Conservation (phyloP, 2,888 invertebrate species). For the Drosophila nigricruria region DNA sequence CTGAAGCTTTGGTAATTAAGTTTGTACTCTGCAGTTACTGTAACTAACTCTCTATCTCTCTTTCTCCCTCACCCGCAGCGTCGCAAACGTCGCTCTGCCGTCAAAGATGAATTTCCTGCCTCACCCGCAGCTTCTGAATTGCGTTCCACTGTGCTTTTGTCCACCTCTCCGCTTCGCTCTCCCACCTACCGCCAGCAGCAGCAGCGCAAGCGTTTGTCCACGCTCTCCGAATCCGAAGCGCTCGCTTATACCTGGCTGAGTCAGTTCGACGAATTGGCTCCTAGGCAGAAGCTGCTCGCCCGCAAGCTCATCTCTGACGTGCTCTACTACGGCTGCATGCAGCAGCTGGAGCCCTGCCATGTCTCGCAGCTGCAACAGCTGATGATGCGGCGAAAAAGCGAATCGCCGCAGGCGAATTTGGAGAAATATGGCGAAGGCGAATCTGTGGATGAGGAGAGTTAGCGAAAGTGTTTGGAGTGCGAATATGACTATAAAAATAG, state of each 20-base stretch:
- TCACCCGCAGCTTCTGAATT: neutral
- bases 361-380: conserved; percentile 46
- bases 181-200: neutral
- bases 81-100: conserved; percentile 25
- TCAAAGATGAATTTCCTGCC: conserved; percentile 18
- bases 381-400: conserved; percentile 16
- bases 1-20: conserved; percentile 12
- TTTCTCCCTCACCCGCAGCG: neutral
- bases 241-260: conserved; percentile 46
- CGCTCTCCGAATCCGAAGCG: conserved; percentile 30
- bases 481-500: neutral
- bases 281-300: conserved; percentile 37
- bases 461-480: neutral
- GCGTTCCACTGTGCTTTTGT: neutral
- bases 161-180: neutral
- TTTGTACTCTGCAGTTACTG: neutral
- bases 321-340: conserved; percentile 55
- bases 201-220: neutral
- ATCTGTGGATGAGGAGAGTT: conserved; percentile 12
- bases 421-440: conserved; percentile 3
- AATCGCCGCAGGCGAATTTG: neutral
- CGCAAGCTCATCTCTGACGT: conserved; percentile 51
- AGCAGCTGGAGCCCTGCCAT: conserved; percentile 43
- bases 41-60: neutral
- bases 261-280: conserved; percentile 38